Percentiles rank a stretch among this genome's conserved stretches.
These are phyloP conservation scores for Melospiza georgiana DNA, from an alignment of 2,113 vertebrate species.

Conservation along the genomic window DNA sequence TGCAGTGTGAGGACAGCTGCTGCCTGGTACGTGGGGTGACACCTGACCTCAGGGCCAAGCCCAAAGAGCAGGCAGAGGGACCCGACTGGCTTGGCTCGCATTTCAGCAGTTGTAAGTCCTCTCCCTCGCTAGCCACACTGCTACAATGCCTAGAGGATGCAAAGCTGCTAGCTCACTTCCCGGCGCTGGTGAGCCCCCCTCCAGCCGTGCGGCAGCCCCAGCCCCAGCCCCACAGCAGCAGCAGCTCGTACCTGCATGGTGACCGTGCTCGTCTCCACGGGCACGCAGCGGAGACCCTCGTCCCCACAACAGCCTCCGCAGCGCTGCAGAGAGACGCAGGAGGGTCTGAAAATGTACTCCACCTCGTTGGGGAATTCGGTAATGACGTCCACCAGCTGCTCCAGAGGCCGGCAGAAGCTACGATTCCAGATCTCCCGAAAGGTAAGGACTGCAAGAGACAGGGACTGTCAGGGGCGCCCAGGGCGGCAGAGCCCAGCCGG, in stretches of 20 bases:
- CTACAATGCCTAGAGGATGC: fast-evolving
- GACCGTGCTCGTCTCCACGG: constrained; percentile 79
- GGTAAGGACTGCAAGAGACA: constrained; percentile 78
- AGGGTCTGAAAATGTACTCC: constrained; percentile 90
- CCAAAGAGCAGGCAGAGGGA: background rate
- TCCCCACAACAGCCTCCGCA: constrained; percentile 93
- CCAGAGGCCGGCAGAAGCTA: constrained; percentile 90
- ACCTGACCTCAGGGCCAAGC: background rate
- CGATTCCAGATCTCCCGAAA: constrained; percentile 93
- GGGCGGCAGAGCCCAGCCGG: background rate
- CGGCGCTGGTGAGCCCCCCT: fast-evolving
- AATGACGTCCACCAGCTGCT: constrained; percentile 88
- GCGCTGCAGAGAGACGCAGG: constrained; percentile 89
- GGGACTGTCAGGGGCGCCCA: background rate
- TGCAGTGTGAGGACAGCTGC: background rate
- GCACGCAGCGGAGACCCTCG: constrained; percentile 87
- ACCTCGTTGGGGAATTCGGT: constrained; percentile 88
- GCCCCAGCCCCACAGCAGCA: fast-evolving
- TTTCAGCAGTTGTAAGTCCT: background rate
- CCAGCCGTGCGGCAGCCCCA: fast-evolving
- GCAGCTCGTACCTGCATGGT: constrained; percentile 87
- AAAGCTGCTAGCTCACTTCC: background rate
- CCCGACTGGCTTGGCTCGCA: no score
- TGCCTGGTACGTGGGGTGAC: background rate
- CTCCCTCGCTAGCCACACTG: background rate